These are phyloP conservation scores for Cephalopholis sonnerati DNA, from an alignment of 2,113 vertebrate species.

Conservation along the genomic window DNA sequence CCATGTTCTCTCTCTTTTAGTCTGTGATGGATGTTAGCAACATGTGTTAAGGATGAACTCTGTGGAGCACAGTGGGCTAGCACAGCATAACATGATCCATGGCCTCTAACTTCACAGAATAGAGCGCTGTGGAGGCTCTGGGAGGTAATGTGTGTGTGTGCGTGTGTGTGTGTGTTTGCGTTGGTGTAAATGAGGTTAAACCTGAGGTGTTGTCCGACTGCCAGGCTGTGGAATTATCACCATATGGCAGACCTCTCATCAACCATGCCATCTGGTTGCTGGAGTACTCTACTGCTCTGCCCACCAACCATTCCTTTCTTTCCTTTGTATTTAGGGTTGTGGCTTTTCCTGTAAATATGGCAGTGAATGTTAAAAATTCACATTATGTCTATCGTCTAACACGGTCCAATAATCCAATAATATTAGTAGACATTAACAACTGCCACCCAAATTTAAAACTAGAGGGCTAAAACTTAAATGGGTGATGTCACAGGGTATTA, in stretches of 20 bases:
- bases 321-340: background rate
- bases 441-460: too few relatives aligned
- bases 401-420: too few relatives aligned
- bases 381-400: too few relatives aligned
- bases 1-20: constrained; percentile 74
- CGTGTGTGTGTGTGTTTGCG: background rate
- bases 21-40: constrained; percentile 88
- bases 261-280: constrained; percentile 52
- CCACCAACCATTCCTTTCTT: background rate
- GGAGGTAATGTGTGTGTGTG: constrained; percentile 10
- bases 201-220: constrained; percentile 46
- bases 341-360: background rate
- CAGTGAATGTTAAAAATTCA: too few relatives aligned
- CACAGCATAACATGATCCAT: constrained; percentile 28
- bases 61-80: constrained; percentile 84
- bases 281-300: background rate
- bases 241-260: constrained; percentile 56
- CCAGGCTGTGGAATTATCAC: constrained; percentile 40
- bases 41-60: constrained; percentile 81
- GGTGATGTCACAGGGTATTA: too few relatives aligned
- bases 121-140: background rate
- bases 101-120: constrained; percentile 79
- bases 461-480: too few relatives aligned
- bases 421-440: too few relatives aligned
- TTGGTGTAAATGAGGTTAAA: constrained; percentile 48